Evolutionary conservation across 2,888 invertebrate genomes (phyloP), one percentile per base, ranked within the genome.

Genomic region (Embidobia sp.): DNA sequence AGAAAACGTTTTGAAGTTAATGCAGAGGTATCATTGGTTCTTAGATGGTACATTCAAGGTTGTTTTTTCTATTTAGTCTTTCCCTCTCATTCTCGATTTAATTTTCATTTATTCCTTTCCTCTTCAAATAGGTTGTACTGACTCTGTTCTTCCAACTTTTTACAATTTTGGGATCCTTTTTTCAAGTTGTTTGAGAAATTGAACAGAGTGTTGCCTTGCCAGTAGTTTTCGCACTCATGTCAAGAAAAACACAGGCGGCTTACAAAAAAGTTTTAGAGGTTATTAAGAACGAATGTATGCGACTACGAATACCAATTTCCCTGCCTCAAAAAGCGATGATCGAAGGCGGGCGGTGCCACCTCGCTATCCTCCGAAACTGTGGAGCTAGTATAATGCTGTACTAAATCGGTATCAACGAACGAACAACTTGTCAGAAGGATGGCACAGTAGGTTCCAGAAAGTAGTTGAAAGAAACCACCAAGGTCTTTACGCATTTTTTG

Each of bases 401-500:
- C 22, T 22, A 6, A 3, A 22, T 4, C 22, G 22, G 22, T 22
- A 4, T 22, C 22, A 22, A 22, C 22, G 19, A 6, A 49, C 19
- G 19, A 33, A 49, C 15, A 49, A 29, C 8, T n/a, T 46, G 7
- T 51, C 35, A 1, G 51, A 51, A 35, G 29, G 35, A 3, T 51
- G 19, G 33, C 11, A 49, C n/a, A 49, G 31, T n/a, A 15, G 48
- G 29, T 31, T 49, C 7, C 8, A 10, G 8, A 11, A 8, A 4
- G 26, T 29, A 3, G 5, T 46, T 1, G 27, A n/a, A 46, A 10
- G n/a, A 6, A 11, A 27, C 13, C 46, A 46, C 13, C 27, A 13
- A 6, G 18, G 46, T 13, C 26, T 33, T n/a, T 26, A 49, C 8
- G 27, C 48, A 2, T 48, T 48, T 27, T 8, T 48, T 1, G 29